Percentiles rank a stretch among this genome's conserved stretches.
These are phyloP conservation scores for Synergus japonicus DNA, from an alignment of 2,888 invertebrate genomes.

Conservation along the genomic window DNA sequence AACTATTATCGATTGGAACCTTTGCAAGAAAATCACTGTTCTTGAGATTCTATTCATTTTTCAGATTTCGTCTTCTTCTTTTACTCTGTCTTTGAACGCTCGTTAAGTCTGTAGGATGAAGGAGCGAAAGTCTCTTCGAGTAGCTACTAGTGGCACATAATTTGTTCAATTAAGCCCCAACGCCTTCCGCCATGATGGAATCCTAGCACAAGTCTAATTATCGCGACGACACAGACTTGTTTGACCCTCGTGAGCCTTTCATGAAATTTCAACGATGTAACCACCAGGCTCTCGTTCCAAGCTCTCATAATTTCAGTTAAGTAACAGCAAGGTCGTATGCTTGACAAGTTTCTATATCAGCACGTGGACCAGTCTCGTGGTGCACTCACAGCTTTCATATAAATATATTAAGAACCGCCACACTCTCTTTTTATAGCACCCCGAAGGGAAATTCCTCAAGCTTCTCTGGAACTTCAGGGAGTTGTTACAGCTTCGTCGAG, in stretches of 20 bases:
- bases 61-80: background rate
- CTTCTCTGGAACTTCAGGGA: background rate
- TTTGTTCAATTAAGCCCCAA: constrained; percentile 30
- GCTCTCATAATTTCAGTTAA: constrained; percentile 34
- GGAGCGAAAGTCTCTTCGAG: background rate
- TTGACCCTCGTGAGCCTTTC: constrained; percentile 37
- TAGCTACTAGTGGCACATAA: constrained; percentile 17
- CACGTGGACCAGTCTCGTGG: constrained; percentile 25
- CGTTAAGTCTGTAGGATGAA: background rate
- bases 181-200: constrained; percentile 23
- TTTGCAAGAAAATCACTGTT: background rate
- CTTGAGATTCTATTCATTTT: background rate
- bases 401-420: background rate
- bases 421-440: background rate
- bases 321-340: constrained; percentile 30
- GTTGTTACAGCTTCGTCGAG: background rate
- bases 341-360: constrained; percentile 26
- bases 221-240: constrained; percentile 37
- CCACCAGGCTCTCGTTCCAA: constrained; percentile 14
- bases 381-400: background rate
- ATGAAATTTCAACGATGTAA: constrained; percentile 35
- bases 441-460: background rate
- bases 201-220: constrained; percentile 36
- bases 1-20: too few species aligned
- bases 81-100: background rate